A percentile compares a stretch with the other conserved stretches of the same genome.
Evolutionary conservation across 2,797 vertebrate species (phyloP).

Genomic region (Carapus acus): DNA sequence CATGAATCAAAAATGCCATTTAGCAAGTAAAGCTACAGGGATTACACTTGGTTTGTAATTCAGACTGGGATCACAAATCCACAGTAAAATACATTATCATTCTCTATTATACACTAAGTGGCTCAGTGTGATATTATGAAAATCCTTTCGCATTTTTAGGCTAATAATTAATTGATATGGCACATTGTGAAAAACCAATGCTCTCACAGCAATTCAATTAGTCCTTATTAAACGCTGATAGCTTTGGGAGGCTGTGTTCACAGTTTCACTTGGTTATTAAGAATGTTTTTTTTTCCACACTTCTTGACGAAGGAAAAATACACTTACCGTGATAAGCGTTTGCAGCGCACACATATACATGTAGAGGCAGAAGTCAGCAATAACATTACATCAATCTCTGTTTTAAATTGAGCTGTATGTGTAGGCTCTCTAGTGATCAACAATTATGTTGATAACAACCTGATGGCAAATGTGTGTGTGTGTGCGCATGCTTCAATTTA

Average conservation of each 20-base stretch:
- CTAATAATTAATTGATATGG: constrained; percentile 78
- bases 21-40: constrained; percentile 67
- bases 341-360: constrained; percentile 14
- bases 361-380: not conserved
- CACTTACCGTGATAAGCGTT: constrained; percentile 23
- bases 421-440: not conserved
- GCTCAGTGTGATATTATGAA: constrained; percentile 70
- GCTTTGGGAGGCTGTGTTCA: constrained; percentile 71
- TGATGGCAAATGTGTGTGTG: constrained; percentile 1
- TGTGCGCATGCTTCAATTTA: not conserved
- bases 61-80: constrained; percentile 69
- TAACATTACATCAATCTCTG: constrained; percentile 7
- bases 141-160: constrained; percentile 71
- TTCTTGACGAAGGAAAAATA: constrained; percentile 29
- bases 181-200: constrained; percentile 71
- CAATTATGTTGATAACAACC: not conserved
- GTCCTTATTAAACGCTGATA: constrained; percentile 71
- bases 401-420: constrained; percentile 29
- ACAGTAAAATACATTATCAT: constrained; percentile 69
- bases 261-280: constrained; percentile 64
- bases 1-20: constrained; percentile 72
- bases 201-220: constrained; percentile 77
- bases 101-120: constrained; percentile 75
- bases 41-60: constrained; percentile 73
- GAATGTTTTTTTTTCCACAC: constrained; percentile 37